Conservation (phyloP, 2,888 invertebrate genomes). For the Perdita meconis region DNA sequence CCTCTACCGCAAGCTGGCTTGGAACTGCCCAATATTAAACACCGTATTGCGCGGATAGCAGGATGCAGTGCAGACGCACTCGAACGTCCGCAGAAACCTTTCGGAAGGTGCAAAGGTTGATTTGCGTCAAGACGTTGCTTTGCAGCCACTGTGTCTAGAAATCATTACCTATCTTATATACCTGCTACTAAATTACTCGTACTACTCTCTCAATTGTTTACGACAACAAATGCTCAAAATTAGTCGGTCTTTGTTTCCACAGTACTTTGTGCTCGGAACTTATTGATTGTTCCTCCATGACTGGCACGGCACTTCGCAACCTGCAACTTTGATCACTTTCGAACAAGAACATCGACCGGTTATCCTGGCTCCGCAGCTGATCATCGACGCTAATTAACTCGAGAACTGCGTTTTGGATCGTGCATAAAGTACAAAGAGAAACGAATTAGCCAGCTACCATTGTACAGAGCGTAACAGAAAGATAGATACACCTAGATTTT, state of each 20-base stretch:
- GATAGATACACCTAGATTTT: no score
- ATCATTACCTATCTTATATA: no score
- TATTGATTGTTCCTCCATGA: conserved; percentile 31
- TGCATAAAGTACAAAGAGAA: conserved; percentile 57
- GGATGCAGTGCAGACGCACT: conserved; percentile 56
- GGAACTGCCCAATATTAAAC: conserved; percentile 79
- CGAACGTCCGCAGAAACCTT: background rate
- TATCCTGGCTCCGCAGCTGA: conserved; percentile 7
- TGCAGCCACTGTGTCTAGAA: no score
- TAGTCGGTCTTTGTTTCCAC: background rate
- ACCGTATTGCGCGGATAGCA: conserved; percentile 70
- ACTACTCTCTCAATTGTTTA: background rate
- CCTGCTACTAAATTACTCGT: no score
- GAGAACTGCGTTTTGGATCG: conserved; percentile 41
- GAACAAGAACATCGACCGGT: conserved; percentile 15
- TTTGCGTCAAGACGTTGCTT: background rate
- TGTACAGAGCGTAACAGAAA: no score
- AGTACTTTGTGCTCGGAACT: background rate
- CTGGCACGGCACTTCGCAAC: conserved; percentile 4
- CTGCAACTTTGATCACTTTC: conserved; percentile 37
- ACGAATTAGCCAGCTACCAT: no score
- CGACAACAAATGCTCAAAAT: background rate
- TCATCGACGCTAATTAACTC: conserved; percentile 30
- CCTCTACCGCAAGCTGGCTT: conserved; percentile 77
- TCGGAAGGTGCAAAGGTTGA: background rate